These are phyloP conservation scores for Nannospalax galili DNA, from an alignment of 2,113 vertebrate genomes.

Conservation along the genomic window DNA sequence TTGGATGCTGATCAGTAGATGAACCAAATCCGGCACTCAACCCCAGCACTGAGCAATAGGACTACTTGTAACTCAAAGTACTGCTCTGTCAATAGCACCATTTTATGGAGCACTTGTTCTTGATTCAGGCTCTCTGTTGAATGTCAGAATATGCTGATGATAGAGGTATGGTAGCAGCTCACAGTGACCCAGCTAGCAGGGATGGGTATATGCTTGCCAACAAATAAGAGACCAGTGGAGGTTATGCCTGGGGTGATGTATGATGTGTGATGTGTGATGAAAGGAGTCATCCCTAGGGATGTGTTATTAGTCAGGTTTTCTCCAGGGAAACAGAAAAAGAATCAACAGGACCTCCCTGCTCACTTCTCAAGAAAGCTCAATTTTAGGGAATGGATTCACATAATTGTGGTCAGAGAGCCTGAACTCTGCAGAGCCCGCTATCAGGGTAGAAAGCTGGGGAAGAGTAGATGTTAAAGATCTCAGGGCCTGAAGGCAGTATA, in stretches of 20 bases:
- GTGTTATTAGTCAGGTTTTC: not conserved
- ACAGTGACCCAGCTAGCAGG: not conserved
- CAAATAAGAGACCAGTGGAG: not conserved
- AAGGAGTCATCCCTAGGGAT: not conserved
- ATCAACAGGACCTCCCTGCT: not conserved
- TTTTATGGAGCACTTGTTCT: not conserved
- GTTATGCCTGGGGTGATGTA: too few relatives aligned
- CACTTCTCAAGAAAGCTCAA: not conserved
- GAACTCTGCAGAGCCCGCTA: not conserved
- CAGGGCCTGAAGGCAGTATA: not conserved
- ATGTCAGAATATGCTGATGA: not conserved
- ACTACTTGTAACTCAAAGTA: accelerated
- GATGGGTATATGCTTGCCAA: accelerated
- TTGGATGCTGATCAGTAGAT: not conserved
- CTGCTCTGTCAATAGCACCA: not conserved
- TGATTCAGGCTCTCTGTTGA: not conserved
- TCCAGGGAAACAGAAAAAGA: not conserved
- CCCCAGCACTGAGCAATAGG: not conserved
- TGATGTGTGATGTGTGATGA: not conserved
- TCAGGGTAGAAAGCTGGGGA: not conserved
- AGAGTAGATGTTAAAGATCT: not conserved
- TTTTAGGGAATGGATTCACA: not conserved
- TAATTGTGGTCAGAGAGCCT: not conserved
- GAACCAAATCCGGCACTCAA: not conserved
- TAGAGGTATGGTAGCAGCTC: not conserved